Conservation (phyloP, 2,113 vertebrate species). For the Lepisosteus osseus region DNA sequence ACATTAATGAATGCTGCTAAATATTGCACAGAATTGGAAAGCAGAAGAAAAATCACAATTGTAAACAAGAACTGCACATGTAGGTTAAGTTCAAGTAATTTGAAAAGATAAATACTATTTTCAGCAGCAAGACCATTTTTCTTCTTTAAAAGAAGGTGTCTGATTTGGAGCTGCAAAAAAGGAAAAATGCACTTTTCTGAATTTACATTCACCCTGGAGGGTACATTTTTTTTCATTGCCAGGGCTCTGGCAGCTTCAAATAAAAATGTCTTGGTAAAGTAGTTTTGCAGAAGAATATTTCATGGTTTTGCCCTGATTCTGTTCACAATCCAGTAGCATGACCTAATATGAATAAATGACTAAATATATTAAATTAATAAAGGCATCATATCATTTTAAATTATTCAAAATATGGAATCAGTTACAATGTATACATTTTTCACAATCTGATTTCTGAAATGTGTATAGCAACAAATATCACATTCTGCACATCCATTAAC, state of each 20-base stretch:
- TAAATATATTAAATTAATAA: not conserved
- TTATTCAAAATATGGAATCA: no score
- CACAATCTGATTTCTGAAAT: not conserved
- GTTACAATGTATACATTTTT: not conserved
- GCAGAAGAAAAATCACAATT: not conserved
- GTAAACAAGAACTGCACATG: not conserved
- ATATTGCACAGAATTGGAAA: not conserved
- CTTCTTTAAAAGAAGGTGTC: not conserved
- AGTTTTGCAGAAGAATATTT: not conserved
- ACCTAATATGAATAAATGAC: not conserved
- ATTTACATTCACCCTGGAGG: conserved; percentile 4
- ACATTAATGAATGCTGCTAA: not conserved
- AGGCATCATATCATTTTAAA: no score
- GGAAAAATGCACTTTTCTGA: not conserved
- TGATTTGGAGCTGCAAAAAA: not conserved
- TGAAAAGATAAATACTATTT: not conserved
- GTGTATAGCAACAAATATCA: no score
- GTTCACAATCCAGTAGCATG: not conserved
- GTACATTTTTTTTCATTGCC: not conserved
- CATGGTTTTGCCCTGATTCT: not conserved
- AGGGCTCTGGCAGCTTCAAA: not conserved
- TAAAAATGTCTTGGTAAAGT: not conserved
- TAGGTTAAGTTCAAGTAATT: not conserved
- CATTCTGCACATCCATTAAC: no score
- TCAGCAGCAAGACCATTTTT: not conserved